Conservation (phyloP, 2,797 vertebrate genomes). For the Crenuchus spilurus region DNA sequence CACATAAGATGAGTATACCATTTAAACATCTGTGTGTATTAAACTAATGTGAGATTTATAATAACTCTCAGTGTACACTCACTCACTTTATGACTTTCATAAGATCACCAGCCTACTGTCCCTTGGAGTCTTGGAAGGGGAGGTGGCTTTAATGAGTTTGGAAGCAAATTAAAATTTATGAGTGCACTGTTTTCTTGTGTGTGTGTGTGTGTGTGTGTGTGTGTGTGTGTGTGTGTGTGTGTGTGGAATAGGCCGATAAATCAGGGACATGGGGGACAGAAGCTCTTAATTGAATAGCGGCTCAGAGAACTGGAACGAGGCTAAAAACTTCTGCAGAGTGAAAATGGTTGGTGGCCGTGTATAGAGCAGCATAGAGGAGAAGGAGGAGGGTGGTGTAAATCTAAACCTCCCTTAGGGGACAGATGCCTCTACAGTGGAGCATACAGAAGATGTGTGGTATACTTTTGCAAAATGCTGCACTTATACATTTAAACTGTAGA, state of each 20-base stretch:
- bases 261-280: constrained; percentile 49
- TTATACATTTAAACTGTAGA: neutral
- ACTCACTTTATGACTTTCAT: neutral
- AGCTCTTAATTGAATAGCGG: constrained; percentile 57
- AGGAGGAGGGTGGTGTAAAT: constrained; percentile 24
- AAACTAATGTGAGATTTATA: neutral
- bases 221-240: constrained; percentile 48
- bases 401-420: constrained; percentile 21
- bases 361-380: constrained; percentile 15
- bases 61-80: neutral
- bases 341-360: constrained; percentile 38
- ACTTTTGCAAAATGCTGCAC: neutral
- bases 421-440: neutral
- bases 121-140: neutral
- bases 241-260: constrained; percentile 64
- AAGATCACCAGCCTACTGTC: neutral
- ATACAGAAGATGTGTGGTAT: neutral
- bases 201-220: constrained; percentile 48
- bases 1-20: neutral
- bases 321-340: constrained; percentile 45
- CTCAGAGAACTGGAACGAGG: constrained; percentile 45
- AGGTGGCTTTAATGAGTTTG: constrained; percentile 18
- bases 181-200: constrained; percentile 53
- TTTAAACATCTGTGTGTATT: neutral
- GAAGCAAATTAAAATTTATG: constrained; percentile 58